Evolutionary conservation across 1,140 invertebrate species (phyloP).

Genomic region (Hyles euphorbiae): DNA sequence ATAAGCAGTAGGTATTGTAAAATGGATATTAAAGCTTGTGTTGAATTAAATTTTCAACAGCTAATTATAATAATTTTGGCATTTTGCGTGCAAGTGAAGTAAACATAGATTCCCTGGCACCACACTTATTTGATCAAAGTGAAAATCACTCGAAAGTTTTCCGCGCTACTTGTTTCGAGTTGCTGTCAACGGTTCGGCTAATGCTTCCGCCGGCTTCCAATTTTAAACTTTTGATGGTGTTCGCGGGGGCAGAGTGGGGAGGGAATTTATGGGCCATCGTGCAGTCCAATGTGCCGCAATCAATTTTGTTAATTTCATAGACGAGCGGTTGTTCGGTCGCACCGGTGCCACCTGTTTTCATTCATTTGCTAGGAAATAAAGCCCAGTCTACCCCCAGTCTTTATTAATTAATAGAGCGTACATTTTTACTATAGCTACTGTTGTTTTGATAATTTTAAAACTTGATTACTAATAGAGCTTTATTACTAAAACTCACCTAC

Average conservation of each 20-base stretch:
- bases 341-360: conserved; percentile 7
- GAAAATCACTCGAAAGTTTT: conserved; percentile 50
- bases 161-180: conserved; percentile 57
- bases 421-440: no score
- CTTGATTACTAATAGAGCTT: no score
- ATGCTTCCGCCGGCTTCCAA: conserved; percentile 65
- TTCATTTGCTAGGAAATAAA: conserved; percentile 1
- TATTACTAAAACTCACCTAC: no score
- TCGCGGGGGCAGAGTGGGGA: conserved; percentile 23
- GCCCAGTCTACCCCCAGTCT: no score
- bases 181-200: conserved; percentile 63
- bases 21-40: no score
- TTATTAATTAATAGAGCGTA: no score
- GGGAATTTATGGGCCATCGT: conserved; percentile 36
- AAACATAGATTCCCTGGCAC: conserved; percentile 49
- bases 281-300: conserved; percentile 23
- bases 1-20: no score
- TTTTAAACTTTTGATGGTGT: conserved; percentile 64
- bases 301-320: conserved; percentile 18
- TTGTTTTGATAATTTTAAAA: no score
- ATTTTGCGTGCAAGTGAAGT: conserved; percentile 26
- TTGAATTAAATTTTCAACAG: no score
- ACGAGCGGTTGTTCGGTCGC: conserved; percentile 1
- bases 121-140: conserved; percentile 67
- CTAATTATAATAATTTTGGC: no score